Evolutionary conservation across 2,888 invertebrate genomes (phyloP).

Genomic region (Nineta flava): DNA sequence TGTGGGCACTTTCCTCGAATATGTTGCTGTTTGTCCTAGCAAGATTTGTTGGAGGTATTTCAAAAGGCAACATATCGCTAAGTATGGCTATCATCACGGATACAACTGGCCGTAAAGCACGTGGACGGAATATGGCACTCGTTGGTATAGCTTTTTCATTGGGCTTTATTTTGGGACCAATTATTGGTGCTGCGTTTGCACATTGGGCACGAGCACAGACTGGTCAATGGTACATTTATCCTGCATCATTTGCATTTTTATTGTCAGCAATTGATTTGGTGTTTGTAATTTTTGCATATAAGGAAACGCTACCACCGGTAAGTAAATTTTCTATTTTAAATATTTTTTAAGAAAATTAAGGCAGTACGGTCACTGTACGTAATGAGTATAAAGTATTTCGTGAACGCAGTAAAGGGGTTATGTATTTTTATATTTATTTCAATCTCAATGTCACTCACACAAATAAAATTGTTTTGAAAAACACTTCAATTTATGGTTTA

Average conservation of each 20-base stretch:
- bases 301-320: constrained; percentile 70
- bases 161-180: constrained; percentile 92
- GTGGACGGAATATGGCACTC: constrained; percentile 93
- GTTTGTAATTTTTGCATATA: constrained; percentile 54
- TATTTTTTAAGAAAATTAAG: too few relatives aligned
- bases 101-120: constrained; percentile 64
- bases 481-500: too few relatives aligned
- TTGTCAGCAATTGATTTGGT: constrained; percentile 64
- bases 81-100: constrained; percentile 93
- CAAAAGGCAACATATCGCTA: constrained; percentile 92
- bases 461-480: too few relatives aligned
- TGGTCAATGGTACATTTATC: constrained; percentile 62
- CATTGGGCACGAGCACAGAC: constrained; percentile 43
- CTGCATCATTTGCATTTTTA: constrained; percentile 60
- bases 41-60: constrained; percentile 83
- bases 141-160: constrained; percentile 95
- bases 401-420: too few relatives aligned
- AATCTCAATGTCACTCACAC: too few relatives aligned
- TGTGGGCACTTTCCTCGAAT: constrained; percentile 80
- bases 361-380: too few relatives aligned
- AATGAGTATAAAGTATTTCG: too few relatives aligned
- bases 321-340: constrained; percentile 8
- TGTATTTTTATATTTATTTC: too few relatives aligned
- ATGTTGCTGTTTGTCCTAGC: constrained; percentile 86
- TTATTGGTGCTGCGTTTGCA: constrained; percentile 84